Evolutionary conservation across 2,888 invertebrate genomes (phyloP).

Genomic region (Diachrysia chrysitis): DNA sequence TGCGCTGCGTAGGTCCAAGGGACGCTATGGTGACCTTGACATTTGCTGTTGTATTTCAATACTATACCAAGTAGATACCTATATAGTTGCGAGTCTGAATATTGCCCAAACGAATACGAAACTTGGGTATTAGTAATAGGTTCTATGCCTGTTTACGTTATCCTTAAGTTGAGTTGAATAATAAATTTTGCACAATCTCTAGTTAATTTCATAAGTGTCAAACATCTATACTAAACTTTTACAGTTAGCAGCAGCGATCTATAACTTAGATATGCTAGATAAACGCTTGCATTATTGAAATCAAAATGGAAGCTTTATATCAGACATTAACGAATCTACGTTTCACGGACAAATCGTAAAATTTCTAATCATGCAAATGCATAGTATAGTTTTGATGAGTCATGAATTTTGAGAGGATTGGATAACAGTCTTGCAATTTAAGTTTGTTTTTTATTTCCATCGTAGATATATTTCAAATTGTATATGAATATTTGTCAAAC

Average conservation of each 20-base stretch:
- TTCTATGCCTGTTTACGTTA: background rate
- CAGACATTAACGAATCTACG: conserved; percentile 27
- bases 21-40: conserved; percentile 33
- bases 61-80: background rate
- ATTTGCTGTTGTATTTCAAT: conserved; percentile 24
- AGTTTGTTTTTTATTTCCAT: conserved; percentile 18
- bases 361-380: conserved; percentile 52
- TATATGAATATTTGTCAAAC: conserved; percentile 11
- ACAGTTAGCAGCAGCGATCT: background rate
- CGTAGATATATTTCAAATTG: background rate
- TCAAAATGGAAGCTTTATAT: conserved; percentile 43
- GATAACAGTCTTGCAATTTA: conserved; percentile 15
- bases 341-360: conserved; percentile 48
- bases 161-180: background rate
- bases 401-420: conserved; percentile 43
- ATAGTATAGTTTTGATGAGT: conserved; percentile 30
- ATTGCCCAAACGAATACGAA: background rate
- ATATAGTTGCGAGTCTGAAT: background rate
- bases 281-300: conserved; percentile 28
- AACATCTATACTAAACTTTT: too few species aligned
- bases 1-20: conserved; percentile 25
- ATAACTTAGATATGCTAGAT: conserved; percentile 16
- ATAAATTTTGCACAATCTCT: background rate
- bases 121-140: background rate
- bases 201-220: background rate